Conservation (phyloP, 2,797 vertebrate genomes). For the Trematomus bernacchii region DNA sequence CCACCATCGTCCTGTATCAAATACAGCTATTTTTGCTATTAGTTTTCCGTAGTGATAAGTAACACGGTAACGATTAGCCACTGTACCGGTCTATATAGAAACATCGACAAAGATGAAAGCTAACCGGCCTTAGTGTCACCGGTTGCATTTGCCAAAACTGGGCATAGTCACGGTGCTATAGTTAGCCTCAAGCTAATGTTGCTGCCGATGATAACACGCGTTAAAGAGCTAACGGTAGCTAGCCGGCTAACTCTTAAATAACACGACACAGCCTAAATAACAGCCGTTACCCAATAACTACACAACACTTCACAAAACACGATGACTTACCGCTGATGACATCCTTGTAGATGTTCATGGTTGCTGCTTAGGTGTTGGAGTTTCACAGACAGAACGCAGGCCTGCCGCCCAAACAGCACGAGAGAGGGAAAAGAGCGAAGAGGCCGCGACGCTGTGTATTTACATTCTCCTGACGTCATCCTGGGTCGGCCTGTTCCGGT, state of each 20-base stretch:
- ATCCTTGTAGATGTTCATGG: constrained; percentile 81
- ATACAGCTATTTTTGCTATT: not conserved
- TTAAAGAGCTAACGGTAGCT: constrained; percentile 29
- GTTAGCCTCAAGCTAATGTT: not conserved
- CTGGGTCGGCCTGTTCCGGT: not conserved
- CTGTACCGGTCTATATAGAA: not conserved
- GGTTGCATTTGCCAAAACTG: not conserved
- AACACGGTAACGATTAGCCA: not conserved
- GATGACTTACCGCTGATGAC: constrained; percentile 55
- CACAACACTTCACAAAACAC: fast-evolving
- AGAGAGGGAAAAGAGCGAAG: constrained; percentile 71
- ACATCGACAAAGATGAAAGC: not conserved
- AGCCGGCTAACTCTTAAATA: not conserved
- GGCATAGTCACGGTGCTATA: not conserved
- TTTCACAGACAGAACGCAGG: constrained; percentile 37
- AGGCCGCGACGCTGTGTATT: constrained; percentile 41
- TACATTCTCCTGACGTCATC: constrained; percentile 76
- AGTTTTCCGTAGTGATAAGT: fast-evolving
- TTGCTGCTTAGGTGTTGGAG: constrained; percentile 47
- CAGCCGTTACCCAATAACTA: fast-evolving
- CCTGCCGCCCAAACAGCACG: constrained; percentile 40
- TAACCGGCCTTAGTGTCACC: not conserved
- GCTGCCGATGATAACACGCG: constrained; percentile 49
- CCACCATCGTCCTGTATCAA: not conserved
- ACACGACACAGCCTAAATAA: not conserved